Base-by-base conservation (phyloP, 1,140 invertebrate species). In the Helicorthomorpha holstii region DNA sequence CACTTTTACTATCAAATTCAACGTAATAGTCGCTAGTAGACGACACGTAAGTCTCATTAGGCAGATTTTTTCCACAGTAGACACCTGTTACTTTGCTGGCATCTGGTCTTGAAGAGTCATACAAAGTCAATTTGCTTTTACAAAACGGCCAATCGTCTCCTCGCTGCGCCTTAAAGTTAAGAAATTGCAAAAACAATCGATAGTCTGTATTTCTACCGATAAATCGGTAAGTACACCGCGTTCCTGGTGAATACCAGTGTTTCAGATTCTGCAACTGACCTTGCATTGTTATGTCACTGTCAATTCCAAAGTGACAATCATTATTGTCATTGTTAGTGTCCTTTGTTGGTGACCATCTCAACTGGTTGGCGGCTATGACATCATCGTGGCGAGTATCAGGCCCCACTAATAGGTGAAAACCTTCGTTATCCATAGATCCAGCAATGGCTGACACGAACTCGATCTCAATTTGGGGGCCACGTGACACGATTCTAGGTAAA, bases 201-300 rank as follows among this genome's bases (percentile, higher is more conserved):
- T 51, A 12, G 16, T 83, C 83, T 3, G 77, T 74, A n/a, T n/a
- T n/a, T 50, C 79, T 73, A 1, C 86, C 87, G 64, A 84, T 79
- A 66, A 92, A 83, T 14, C 88, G 72, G 66, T 91, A 91, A 21
- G 83, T 89, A 66, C 87, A 92, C 24, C 83, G 85, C 0, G 86
- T 92, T 60, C 87, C 82, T 0, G 87, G 84, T 2, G 85, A 84
- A 63, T 91, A 92, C 86, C 86, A 91, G 61, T 92, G 86, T 0
- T 84, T 83, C 1, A 90, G 85, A 1, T 85, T 89, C 2, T 51
- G 42, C 16, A 51, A 10, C 3, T 51, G 22, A 10, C 50, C 50
- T 21, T 51, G 50, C 4, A 24, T 3, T 3, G 38, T 44, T 24
- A 47, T 21, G 4, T 25, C 7, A 26, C 50, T 51, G 2, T 27